These are phyloP conservation scores for Tribolium castaneum DNA, from an alignment of 1,140 invertebrate species.

Conservation along the genomic window DNA sequence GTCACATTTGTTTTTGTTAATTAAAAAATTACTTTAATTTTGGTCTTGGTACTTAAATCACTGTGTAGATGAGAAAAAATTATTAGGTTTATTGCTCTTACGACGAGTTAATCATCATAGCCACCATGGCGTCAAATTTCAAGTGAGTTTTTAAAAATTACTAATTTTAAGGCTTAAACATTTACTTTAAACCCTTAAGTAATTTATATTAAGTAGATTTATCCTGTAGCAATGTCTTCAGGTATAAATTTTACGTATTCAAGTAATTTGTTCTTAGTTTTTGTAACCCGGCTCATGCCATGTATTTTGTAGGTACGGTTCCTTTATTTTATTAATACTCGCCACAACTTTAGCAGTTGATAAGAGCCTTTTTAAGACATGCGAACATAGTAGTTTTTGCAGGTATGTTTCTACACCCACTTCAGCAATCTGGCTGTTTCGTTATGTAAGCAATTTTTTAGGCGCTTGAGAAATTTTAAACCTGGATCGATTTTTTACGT, in stretches of 20 bases:
- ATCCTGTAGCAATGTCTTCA: no score
- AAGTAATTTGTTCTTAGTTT: no score
- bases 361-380: conserved; percentile 92
- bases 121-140: no score
- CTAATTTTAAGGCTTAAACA: no score
- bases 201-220: no score
- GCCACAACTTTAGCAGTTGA: conserved; percentile 72
- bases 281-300: no score
- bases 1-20: background rate
- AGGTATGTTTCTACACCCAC: conserved; percentile 70
- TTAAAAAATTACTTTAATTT: background rate
- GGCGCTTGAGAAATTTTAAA: conserved; percentile 81
- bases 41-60: no score
- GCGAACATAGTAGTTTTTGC: conserved; percentile 96
- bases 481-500: conserved; percentile 81
- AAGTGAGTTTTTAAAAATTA: no score
- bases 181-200: no score
- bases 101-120: no score
- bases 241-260: no score
- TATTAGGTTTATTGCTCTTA: background rate
- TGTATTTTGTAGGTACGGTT: conserved; percentile 4
- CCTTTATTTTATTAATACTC: conserved; percentile 6
- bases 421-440: no score
- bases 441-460: conserved; percentile 62
- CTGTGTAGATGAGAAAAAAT: background rate